phyloP scores from a whole-genome alignment of 1,140 invertebrate genomes.

The Oscheius sp. region DNA sequence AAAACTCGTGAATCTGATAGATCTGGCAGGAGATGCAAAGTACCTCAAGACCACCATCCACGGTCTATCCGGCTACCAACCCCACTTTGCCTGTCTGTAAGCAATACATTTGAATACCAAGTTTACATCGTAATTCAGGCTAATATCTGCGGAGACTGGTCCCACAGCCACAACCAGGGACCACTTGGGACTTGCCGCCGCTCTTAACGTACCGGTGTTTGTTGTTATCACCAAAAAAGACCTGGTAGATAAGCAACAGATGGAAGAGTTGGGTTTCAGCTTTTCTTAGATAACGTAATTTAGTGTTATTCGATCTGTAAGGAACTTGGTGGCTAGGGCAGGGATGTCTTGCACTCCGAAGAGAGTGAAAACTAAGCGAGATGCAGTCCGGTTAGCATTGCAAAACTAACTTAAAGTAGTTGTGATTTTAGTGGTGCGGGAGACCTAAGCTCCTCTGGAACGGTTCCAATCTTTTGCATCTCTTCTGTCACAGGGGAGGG shows the following conservation, averaged over 20 bases:
- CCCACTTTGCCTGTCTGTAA: constrained; percentile 84
- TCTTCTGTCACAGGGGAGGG: constrained; percentile 83
- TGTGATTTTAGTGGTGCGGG: constrained; percentile 45
- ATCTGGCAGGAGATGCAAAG: constrained; percentile 91
- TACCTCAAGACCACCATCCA: constrained; percentile 92
- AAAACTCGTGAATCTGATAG: constrained; percentile 89
- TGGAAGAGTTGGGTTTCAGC: constrained; percentile 63
- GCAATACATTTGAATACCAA: not conserved
- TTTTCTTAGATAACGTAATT: not conserved
- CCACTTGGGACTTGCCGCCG: constrained; percentile 78
- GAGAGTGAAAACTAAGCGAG: constrained; percentile 22
- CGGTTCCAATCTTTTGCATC: constrained; percentile 85
- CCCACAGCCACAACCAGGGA: constrained; percentile 67
- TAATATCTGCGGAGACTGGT: constrained; percentile 36
- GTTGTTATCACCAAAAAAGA: constrained; percentile 87
- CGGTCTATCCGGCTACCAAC: constrained; percentile 86
- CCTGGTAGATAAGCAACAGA: constrained; percentile 66
- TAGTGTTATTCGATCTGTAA: constrained; percentile 24
- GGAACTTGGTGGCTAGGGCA: constrained; percentile 20
- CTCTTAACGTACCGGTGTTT: constrained; percentile 82
- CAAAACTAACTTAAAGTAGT: no score
- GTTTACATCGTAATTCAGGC: not conserved
- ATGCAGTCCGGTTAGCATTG: constrained; percentile 33
- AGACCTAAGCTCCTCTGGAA: constrained; percentile 59
- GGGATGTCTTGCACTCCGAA: constrained; percentile 23